Base-by-base conservation (phyloP, 2,888 invertebrate species). In the Hermodice carunculata region DNA sequence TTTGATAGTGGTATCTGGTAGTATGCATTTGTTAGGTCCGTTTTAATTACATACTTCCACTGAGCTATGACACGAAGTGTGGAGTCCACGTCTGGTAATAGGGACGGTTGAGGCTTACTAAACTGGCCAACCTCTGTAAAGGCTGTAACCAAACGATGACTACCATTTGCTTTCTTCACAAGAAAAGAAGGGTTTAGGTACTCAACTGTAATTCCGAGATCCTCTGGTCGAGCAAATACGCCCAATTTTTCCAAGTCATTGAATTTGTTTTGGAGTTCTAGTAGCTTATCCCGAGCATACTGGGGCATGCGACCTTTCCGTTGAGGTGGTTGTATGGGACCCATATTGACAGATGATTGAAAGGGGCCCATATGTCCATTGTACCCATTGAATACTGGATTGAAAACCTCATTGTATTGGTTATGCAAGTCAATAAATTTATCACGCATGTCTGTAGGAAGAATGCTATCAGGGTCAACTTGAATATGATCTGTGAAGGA, bases 121-220 rank as follows among this genome's bases (percentile, higher is more conserved):
- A 26, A 49, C 17, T 26, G 49, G 17, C 49, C 49, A 19, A 49
- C 49, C 3, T 49, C 49, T 6, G 44, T 6, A 44, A 44, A 44
- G 11, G 49, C 49, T 17, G 26, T 22, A 3, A 24, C 49, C n/a
- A 49, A 28, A 6, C 49, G 22, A 24, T 26, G 28, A 3, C 49
- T 28, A 49, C 49, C 49, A 24, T 17, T 22, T 22, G 24, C 8
- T 28, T 49, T 49, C n/a, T 49, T 49, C 6, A 49, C 26, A 3
- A 49, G 26, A 24, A 24, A 49, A 4, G 71, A 73, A 0, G 75
- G 76, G 51, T 73, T 76, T 8, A 75, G 44, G 43, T 76, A 75
- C 31, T 76, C 74, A 1, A 67, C 69, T 11, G 43, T 57, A 1
- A 66, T 42, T 29, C 61, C 66, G 17, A 66, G 32, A 54, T 69